Conservation (phyloP, 2,888 invertebrate genomes). For the Zelleria hepariella region DNA sequence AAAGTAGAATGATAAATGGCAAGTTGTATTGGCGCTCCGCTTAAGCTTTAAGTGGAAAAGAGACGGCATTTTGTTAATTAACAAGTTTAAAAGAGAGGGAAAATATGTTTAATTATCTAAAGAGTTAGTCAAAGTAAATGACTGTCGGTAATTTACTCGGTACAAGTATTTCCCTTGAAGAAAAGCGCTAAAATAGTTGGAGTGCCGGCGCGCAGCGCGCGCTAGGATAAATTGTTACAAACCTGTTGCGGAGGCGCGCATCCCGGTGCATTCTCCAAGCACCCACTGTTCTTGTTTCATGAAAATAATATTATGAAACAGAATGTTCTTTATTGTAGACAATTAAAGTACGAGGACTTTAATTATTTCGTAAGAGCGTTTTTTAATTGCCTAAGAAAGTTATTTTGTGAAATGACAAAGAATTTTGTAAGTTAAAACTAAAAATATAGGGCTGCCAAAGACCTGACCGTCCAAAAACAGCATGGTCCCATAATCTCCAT, state of each 20-base stretch:
- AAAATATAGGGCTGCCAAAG: no score
- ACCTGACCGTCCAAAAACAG: no score
- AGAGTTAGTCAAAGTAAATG: neutral
- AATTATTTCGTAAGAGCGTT: no score
- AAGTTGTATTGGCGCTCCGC: neutral
- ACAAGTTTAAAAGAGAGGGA: neutral
- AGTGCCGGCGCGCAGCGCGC: neutral
- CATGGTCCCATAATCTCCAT: no score
- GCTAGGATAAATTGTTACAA: neutral
- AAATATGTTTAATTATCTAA: neutral
- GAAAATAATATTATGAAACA: neutral
- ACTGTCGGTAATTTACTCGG: neutral
- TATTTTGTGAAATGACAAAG: no score
- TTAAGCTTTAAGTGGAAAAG: neutral
- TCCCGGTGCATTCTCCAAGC: neutral
- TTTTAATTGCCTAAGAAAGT: no score
- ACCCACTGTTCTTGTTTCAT: neutral
- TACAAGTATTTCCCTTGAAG: neutral
- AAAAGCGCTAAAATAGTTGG: neutral
- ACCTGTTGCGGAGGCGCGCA: neutral
- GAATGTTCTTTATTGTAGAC: neutral
- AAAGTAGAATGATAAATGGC: neutral
- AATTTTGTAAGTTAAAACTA: no score
- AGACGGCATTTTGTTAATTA: neutral
- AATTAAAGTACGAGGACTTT: no score